These are phyloP conservation scores for Diplodus puntazzo DNA, from an alignment of 2,797 vertebrate genomes.

Conservation along the genomic window DNA sequence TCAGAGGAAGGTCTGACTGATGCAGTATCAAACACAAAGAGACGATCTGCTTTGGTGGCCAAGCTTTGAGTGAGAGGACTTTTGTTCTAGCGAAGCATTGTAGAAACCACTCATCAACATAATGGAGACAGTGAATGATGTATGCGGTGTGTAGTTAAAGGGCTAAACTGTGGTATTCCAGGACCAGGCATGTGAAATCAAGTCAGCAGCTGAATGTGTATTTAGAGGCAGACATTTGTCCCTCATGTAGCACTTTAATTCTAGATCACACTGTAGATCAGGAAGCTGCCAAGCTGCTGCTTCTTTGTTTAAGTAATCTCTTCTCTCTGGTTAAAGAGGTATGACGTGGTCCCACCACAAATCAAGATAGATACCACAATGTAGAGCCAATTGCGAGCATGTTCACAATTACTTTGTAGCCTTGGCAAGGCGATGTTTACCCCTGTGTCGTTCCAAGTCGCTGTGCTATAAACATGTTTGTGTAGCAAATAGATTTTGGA, in stretches of 20 bases:
- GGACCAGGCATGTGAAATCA: constrained; percentile 31
- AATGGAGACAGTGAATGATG: constrained; percentile 59
- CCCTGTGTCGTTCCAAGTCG: constrained; percentile 42
- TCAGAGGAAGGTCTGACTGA: constrained; percentile 21
- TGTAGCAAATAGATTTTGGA: constrained; percentile 69
- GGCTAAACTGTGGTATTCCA: constrained; percentile 37
- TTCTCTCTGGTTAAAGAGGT: constrained; percentile 36
- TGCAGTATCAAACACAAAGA: constrained; percentile 44
- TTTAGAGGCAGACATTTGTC: constrained; percentile 5
- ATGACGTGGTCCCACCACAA: constrained; percentile 55
- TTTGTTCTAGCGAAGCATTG: constrained; percentile 58
- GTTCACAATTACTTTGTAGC: constrained; percentile 47
- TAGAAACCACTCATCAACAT: constrained; percentile 61
- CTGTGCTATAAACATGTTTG: constrained; percentile 66
- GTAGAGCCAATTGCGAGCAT: constrained; percentile 33
- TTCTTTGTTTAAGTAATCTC: constrained; percentile 50
- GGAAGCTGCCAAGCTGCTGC: constrained; percentile 41
- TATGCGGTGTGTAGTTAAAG: constrained; percentile 53
- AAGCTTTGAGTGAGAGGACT: constrained; percentile 55
- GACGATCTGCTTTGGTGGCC: constrained; percentile 62
- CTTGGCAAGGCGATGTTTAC: constrained; percentile 62
- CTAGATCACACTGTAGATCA: constrained; percentile 18
- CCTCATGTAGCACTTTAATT: constrained; percentile 11
- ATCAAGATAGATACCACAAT: constrained; percentile 65
- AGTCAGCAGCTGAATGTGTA: constrained; percentile 16